phyloP scores from a whole-genome alignment of 1,140 invertebrate species.

The Scaptomyza pallida region DNA sequence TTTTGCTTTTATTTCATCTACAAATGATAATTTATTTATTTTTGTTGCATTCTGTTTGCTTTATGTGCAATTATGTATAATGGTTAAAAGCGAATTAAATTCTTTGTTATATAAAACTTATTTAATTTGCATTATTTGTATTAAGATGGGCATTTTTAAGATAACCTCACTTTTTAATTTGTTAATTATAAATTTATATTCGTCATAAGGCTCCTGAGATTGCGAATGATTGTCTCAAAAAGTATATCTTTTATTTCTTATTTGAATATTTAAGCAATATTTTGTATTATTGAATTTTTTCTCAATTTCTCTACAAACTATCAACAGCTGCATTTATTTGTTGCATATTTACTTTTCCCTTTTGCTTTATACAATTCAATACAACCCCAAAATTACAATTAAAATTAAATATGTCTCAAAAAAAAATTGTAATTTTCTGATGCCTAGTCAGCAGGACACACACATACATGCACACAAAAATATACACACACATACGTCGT shows the following conservation, averaged over 20 bases:
- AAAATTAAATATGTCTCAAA: slow-evolving; percentile 40
- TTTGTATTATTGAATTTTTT: no score
- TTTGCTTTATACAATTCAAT: background rate
- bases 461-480: slow-evolving; percentile 13
- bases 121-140: no score
- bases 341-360: background rate
- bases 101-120: no score
- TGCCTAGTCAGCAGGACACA: slow-evolving; percentile 45
- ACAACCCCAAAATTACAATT: slow-evolving; percentile 18
- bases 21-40: slow-evolving; percentile 22
- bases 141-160: no score
- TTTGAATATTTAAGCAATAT: no score
- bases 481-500: slow-evolving; percentile 8
- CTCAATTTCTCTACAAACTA: background rate
- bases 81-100: no score
- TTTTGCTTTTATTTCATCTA: slow-evolving; percentile 43
- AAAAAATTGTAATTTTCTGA: slow-evolving; percentile 37
- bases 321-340: background rate
- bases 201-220: no score
- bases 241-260: no score
- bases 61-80: background rate
- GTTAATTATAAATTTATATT: no score
- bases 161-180: no score
- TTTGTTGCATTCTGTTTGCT: background rate
- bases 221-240: no score